Base-by-base conservation (phyloP, 2,113 vertebrate species). In the Oncorhynchus masou region DNA sequence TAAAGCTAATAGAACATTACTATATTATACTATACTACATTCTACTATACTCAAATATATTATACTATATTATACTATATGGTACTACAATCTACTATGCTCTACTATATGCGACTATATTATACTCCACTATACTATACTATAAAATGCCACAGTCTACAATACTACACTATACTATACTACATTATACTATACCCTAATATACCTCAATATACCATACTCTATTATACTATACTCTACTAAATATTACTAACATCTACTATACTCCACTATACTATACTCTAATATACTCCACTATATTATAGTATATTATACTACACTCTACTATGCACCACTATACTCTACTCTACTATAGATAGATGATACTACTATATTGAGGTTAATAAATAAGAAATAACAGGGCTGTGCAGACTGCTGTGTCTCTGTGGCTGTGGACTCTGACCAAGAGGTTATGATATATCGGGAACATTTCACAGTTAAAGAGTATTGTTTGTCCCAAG, bases 1-100 rank as follows among this genome's bases (percentile, higher is more conserved):
- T 45, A 45, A 45, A 82, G 97, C 97, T 99, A 94, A 6, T 90
- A 59, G n/a, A 22, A 8, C 11, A 39, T 16, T 13, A 54, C 25
- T 27, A 3, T 54, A 13, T 2, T 27, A 2, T 45, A 45, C 2
- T 9, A 54, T 5, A 48, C 16, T 25, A n/a, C 9, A 49, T 22
- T 49, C 31, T 45, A 67, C 65, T 9, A 60, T 7, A 62, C 39
- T 8, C 2, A 0, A 6, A 8, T 5, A 39, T 9, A 39, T 9
- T 11, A 45, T 45, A 45, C 2, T 45, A 45, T 45, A 45, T 19
- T 4, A 54, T 5, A 48, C n/a, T 8, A 34, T 34, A 7, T 31
- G 5, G 31, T 31, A 5, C 31, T 31, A 31, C 31, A 31, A 31
- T 39, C 8, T 39, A 39, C 7, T 39, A 57, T 4, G 16, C 19